Percentiles rank a stretch among this genome's conserved stretches.
Evolutionary conservation across 2,888 invertebrate genomes (phyloP).

Genomic region (Macropis europaea): DNA sequence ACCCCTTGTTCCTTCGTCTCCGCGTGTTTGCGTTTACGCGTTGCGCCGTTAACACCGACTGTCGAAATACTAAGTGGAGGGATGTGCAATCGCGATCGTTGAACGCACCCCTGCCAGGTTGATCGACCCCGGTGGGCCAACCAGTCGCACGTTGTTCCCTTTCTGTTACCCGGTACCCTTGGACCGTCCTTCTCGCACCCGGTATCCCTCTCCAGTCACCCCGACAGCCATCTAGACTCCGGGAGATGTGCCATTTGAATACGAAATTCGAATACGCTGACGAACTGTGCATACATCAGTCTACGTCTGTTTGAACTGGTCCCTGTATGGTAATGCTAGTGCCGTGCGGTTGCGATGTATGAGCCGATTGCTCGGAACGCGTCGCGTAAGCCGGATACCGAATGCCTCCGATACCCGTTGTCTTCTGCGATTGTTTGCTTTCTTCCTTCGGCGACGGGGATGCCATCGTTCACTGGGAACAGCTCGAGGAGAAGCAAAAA

Average conservation of each 20-base stretch:
- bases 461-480: neutral
- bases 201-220: conserved; percentile 33
- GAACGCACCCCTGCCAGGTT: conserved; percentile 44
- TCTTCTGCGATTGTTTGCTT: conserved; percentile 36
- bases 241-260: conserved; percentile 76
- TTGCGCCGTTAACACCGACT: conserved; percentile 63
- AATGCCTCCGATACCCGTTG: conserved; percentile 38
- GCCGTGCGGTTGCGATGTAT: conserved; percentile 33
- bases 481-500: neutral
- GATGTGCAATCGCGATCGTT: conserved; percentile 65
- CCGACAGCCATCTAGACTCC: conserved; percentile 66
- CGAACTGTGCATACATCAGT: conserved; percentile 78
- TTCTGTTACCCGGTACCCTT: conserved; percentile 11
- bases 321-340: conserved; percentile 75
- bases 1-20: conserved; percentile 21
- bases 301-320: conserved; percentile 78
- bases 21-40: conserved; percentile 67
- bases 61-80: conserved; percentile 65
- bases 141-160: conserved; percentile 13
- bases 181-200: conserved; percentile 16
- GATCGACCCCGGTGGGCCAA: conserved; percentile 26
- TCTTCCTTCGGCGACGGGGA: conserved; percentile 25
- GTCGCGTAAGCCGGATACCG: conserved; percentile 51
- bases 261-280: conserved; percentile 78
- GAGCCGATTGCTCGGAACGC: conserved; percentile 42